Percentiles rank a stretch among this genome's conserved stretches.
phyloP scores from a whole-genome alignment of 35 echinoderm and acorn worm species.

The Strongylocentrotus purpuratus region DNA sequence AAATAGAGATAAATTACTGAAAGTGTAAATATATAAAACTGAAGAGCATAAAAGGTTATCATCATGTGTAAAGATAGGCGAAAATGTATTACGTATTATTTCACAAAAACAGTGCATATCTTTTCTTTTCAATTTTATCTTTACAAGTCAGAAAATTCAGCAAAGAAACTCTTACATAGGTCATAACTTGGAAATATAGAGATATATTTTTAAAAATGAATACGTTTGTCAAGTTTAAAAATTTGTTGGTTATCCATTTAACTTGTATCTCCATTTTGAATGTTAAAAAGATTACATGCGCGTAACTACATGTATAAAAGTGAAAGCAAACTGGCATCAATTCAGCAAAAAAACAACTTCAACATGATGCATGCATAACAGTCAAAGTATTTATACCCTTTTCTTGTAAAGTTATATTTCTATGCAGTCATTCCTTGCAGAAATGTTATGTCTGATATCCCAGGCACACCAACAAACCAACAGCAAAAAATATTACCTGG shows the following conservation, averaged over 20 bases:
- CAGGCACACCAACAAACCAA: too few species aligned
- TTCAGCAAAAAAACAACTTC: background rate
- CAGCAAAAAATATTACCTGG: too few species aligned
- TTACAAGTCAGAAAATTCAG: background rate
- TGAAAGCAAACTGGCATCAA: background rate
- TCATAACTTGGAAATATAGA: background rate
- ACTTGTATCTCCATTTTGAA: background rate
- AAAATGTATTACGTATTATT: background rate
- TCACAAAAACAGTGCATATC: background rate
- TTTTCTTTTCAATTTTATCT: background rate
- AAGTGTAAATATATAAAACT: background rate
- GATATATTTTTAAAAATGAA: background rate
- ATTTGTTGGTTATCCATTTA: background rate
- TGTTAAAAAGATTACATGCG: background rate
- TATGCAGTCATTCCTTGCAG: background rate
- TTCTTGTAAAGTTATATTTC: background rate
- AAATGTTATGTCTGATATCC: too few species aligned
- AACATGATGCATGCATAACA: background rate
- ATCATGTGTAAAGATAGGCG: background rate
- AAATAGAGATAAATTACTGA: background rate
- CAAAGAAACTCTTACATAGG: background rate
- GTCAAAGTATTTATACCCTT: background rate
- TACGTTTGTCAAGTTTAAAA: background rate
- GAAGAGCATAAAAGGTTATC: background rate
- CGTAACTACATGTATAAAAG: background rate